These are phyloP conservation scores for Yponomeuta malinellus DNA, from an alignment of 2,888 invertebrate genomes.

Conservation along the genomic window DNA sequence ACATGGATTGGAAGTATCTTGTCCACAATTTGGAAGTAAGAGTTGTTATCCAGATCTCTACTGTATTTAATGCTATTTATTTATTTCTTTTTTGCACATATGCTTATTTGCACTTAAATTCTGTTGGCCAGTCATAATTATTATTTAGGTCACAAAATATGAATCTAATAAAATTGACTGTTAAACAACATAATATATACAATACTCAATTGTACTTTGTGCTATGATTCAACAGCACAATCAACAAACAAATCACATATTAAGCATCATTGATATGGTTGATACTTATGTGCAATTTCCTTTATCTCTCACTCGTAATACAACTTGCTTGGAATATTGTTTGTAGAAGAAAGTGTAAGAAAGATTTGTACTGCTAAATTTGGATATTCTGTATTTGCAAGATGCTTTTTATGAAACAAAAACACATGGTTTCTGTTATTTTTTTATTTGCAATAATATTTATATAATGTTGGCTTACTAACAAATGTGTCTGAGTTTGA, in stretches of 20 bases:
- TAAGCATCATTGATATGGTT: background rate
- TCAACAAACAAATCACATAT: background rate
- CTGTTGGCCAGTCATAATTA: background rate
- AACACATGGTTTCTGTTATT: too few species aligned
- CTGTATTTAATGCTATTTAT: background rate
- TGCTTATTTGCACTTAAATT: constrained; percentile 24
- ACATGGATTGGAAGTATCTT: constrained; percentile 62
- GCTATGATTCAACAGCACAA: background rate
- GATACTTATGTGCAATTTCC: background rate
- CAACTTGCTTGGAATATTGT: background rate
- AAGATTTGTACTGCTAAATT: background rate
- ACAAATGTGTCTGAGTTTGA: too few species aligned
- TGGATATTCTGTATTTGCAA: background rate
- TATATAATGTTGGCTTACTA: too few species aligned
- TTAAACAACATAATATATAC: too few species aligned
- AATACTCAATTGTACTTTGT: background rate
- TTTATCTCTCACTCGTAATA: background rate
- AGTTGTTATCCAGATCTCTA: constrained; percentile 17
- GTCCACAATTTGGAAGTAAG: constrained; percentile 66
- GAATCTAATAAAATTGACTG: too few species aligned
- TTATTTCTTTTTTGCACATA: background rate
- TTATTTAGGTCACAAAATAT: too few species aligned
- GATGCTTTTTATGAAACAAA: background rate
- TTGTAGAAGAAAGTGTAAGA: background rate
- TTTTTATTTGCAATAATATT: too few species aligned